Conservation (phyloP, 2,888 invertebrate species). For the Branchellion lobata region DNA sequence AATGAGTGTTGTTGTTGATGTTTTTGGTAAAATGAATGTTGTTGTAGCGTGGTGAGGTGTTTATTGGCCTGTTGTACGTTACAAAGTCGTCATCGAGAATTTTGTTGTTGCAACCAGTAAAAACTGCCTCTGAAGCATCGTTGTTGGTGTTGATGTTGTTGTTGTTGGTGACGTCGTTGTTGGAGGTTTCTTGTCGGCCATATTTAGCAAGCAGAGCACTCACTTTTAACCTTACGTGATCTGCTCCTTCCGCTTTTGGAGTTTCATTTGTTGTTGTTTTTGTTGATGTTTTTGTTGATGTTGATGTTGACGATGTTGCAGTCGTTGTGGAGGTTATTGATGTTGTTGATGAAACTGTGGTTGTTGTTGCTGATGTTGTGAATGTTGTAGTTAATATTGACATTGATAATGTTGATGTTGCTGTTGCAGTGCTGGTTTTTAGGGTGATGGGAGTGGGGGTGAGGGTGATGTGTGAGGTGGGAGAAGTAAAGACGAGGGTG, state of each 20-base stretch:
- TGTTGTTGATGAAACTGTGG: not conserved
- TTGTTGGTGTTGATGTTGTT: not conserved
- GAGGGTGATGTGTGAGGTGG: too few relatives aligned
- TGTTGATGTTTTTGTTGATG: conserved; percentile 9
- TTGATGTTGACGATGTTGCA: not conserved
- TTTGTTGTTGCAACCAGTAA: too few relatives aligned
- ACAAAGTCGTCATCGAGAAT: not conserved
- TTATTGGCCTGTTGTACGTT: not conserved
- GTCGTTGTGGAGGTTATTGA: not conserved
- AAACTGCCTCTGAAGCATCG: too few relatives aligned
- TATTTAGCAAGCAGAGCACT: conserved; percentile 45
- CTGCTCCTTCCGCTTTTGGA: not conserved
- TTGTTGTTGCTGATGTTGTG: too few relatives aligned
- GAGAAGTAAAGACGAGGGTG: too few relatives aligned
- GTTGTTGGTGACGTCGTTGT: not conserved
- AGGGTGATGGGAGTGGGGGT: too few relatives aligned
- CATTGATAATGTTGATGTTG: too few relatives aligned
- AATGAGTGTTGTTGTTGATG: not conserved
- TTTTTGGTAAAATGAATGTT: not conserved
- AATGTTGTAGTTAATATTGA: too few relatives aligned
- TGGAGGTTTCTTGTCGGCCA: conserved; percentile 27
- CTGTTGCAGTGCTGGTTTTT: too few relatives aligned
- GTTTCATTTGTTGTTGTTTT: not conserved
- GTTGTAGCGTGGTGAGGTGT: not conserved
- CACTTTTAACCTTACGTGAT: conserved; percentile 36